phyloP scores from a whole-genome alignment of 2,888 invertebrate genomes.

The Allophyes oxyacanthae region DNA sequence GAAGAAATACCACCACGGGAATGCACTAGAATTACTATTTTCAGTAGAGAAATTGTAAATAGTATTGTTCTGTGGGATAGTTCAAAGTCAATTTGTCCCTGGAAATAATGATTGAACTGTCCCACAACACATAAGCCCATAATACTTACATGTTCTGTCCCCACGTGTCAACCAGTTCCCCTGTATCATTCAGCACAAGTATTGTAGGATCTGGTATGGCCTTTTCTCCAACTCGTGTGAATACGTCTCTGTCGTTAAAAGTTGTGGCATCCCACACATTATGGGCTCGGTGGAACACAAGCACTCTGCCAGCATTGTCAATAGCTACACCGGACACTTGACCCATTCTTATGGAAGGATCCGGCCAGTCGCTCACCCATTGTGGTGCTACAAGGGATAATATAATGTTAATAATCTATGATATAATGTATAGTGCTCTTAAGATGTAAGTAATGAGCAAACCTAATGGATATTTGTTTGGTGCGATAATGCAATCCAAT shows the following conservation, averaged over 20 bases:
- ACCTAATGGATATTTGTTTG: no score
- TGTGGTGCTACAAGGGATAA: conserved; percentile 79
- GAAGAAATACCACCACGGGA: no score
- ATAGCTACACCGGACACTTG: conserved; percentile 95
- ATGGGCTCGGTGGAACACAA: conserved; percentile 94
- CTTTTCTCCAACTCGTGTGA: conserved; percentile 85
- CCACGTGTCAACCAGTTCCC: conserved; percentile 91
- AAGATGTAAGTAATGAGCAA: no score
- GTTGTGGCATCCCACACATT: conserved; percentile 90
- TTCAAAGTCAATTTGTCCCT: no score
- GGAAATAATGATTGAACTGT: no score
- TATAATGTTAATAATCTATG: neutral
- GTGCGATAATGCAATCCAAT: no score
- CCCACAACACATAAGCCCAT: no score
- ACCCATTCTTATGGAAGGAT: conserved; percentile 88
- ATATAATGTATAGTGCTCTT: no score
- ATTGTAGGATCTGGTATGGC: conserved; percentile 91
- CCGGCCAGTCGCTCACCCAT: conserved; percentile 89
- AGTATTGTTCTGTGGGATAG: no score
- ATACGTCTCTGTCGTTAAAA: conserved; percentile 90
- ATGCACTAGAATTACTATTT: no score
- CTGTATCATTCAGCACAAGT: conserved; percentile 90
- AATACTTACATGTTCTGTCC: conserved; percentile 91
- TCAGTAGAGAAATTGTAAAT: no score
- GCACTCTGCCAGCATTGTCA: conserved; percentile 92